Percentiles rank a stretch among this genome's conserved stretches.
phyloP scores from a whole-genome alignment of 1,140 invertebrate species.

The Brachionus plicatilis region DNA sequence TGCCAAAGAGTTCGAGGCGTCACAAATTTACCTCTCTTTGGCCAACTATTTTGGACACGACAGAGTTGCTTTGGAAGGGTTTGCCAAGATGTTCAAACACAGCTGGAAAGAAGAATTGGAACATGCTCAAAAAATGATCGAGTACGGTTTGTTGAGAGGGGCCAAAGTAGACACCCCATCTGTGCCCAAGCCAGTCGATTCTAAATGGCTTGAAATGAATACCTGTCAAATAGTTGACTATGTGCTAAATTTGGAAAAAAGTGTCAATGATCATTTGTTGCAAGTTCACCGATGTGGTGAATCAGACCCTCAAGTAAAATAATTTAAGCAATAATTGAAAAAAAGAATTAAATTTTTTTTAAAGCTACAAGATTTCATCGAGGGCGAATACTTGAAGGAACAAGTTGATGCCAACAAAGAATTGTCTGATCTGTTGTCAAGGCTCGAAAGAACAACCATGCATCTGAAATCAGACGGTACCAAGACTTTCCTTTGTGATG shows the following conservation, averaged over 20 bases:
- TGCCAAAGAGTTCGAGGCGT: constrained; percentile 9
- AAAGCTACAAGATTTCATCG: constrained; percentile 37
- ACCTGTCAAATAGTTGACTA: neutral
- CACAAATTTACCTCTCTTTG: constrained; percentile 1
- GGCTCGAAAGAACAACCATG: constrained; percentile 20
- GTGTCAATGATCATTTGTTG: neutral
- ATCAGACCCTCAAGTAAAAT: neutral
- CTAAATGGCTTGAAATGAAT: neutral
- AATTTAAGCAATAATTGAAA: neutral
- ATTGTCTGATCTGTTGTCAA: constrained; percentile 29
- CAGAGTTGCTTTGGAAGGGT: neutral
- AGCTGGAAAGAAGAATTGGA: constrained; percentile 28
- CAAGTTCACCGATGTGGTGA: constrained; percentile 17
- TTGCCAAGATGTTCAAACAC: constrained; percentile 10
- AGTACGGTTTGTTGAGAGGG: constrained; percentile 27
- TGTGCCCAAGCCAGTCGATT: neutral
- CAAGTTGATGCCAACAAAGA: constrained; percentile 35
- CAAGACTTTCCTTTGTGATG: neutral
- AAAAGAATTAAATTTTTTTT: neutral
- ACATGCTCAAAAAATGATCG: constrained; percentile 38
- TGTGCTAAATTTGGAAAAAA: constrained; percentile 23
- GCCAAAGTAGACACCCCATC: neutral
- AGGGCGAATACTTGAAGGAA: constrained; percentile 27
- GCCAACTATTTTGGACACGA: neutral
- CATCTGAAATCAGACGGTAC: neutral